Base-by-base conservation (phyloP, 1,140 invertebrate genomes). In the Aphis gossypii region DNA sequence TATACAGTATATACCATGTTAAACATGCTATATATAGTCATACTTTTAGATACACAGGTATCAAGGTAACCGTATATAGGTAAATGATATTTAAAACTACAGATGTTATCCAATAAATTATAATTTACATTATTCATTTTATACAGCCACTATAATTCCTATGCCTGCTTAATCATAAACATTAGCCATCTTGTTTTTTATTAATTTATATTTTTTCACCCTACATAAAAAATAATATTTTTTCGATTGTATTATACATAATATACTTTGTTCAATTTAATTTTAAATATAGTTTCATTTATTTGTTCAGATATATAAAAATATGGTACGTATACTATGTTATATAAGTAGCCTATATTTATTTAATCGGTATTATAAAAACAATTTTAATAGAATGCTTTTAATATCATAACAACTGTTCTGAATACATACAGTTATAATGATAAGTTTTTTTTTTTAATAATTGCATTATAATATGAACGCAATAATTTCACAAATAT, bases 401-500 rank as follows among this genome's bases (percentile, higher is more conserved):
- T 30, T 68, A 30, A 68, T 68, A 68, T 14, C 11, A n/a, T 1
- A 41, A 68, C 30, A 68, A n/a, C 25, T 68, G 60, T 68, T n/a
- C 25, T 68, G 25, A 30, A 68, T 30, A 7, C 1, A 25, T 25
- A 11, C 7, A 56, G 8, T 25, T 68, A 68, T 30, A 30, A 68
- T 30, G 30, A 30, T 68, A 68, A 68, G 60, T 68, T 68, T 68
- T 60, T 60, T 56, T 46, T 83, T 83, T n/a, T 25, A 56, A 68
- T 30, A 86, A 86, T n/a, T 51, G 7, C 46, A 51, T 88, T 90
- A 90, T 89, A 54, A 90, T 11, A 56, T 38, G 38, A 44, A 90
- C 14, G 89, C 54, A 68, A 90, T 60, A 30, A 56, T 56, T 41
- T 88, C 86, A 51, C 20, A 48, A 90, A 30, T 20, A 30, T 90